A percentile compares a stretch with the other conserved stretches of the same genome.
phyloP scores from a whole-genome alignment of 2,113 vertebrate species.

The Himantopus leucocephalus region DNA sequence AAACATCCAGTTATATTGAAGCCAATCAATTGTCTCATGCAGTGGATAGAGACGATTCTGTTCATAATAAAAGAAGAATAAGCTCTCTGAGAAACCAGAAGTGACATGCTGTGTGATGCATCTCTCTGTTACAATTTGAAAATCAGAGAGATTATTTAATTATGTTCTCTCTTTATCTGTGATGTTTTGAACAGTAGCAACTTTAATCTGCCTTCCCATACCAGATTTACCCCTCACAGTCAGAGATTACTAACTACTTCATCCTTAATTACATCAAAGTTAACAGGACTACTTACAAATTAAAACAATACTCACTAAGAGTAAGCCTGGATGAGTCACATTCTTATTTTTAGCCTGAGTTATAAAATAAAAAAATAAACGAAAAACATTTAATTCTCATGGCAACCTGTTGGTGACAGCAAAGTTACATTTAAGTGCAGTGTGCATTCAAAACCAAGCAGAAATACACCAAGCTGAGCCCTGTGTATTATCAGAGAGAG shows the following conservation, averaged over 20 bases:
- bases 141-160: constrained; percentile 69
- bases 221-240: not conserved
- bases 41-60: constrained; percentile 66
- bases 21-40: constrained; percentile 46
- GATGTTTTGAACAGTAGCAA: constrained; percentile 41
- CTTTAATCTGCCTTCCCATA: not conserved
- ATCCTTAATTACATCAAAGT: not conserved
- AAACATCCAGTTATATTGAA: constrained; percentile 68
- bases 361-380: not conserved
- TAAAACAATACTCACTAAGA: not conserved
- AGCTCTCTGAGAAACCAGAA: constrained; percentile 60
- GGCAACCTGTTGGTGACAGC: constrained; percentile 80
- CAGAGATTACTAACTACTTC: not conserved
- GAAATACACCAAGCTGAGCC: not conserved
- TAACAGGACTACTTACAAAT: not conserved
- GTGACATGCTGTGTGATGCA: constrained; percentile 65
- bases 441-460: not conserved
- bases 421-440: constrained; percentile 60
- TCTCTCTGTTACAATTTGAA: constrained; percentile 55
- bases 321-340: not conserved
- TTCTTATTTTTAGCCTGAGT: constrained; percentile 36
- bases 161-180: constrained; percentile 37
- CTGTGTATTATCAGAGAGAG: constrained; percentile 56
- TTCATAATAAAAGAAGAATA: constrained; percentile 64
- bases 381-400: constrained; percentile 61